Evolutionary conservation across 2,888 invertebrate genomes (phyloP).

Genomic region (Apamea monoglypha): DNA sequence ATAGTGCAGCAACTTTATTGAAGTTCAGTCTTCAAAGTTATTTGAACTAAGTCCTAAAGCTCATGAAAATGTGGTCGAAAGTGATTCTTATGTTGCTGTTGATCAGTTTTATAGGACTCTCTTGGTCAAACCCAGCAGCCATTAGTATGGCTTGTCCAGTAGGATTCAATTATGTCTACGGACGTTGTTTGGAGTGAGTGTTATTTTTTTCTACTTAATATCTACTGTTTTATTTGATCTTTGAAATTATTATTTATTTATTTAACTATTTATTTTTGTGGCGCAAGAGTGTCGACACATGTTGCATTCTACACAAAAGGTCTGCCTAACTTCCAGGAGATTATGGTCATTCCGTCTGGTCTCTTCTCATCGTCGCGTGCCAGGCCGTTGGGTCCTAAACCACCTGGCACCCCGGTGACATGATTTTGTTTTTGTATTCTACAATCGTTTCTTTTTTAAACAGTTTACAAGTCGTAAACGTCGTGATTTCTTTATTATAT

Average conservation of each 20-base stretch:
- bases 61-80: constrained; percentile 2
- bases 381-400: no score
- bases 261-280: no score
- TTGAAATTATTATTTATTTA: no score
- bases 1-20: neutral
- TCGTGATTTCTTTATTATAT: neutral
- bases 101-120: constrained; percentile 2
- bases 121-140: constrained; percentile 12
- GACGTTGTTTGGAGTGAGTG: constrained; percentile 13
- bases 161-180: neutral
- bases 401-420: no score
- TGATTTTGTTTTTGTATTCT: neutral
- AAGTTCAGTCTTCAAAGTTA: neutral
- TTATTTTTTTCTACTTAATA: neutral
- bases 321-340: no score
- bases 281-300: no score
- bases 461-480: neutral
- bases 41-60: neutral
- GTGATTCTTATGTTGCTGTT: constrained; percentile 1
- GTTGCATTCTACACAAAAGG: no score
- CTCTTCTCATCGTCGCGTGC: no score
- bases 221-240: no score
- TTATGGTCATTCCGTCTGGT: no score
- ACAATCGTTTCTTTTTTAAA: neutral
- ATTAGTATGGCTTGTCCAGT: neutral